Conservation (phyloP, 2,888 invertebrate species). For the Limenitis camilla region DNA sequence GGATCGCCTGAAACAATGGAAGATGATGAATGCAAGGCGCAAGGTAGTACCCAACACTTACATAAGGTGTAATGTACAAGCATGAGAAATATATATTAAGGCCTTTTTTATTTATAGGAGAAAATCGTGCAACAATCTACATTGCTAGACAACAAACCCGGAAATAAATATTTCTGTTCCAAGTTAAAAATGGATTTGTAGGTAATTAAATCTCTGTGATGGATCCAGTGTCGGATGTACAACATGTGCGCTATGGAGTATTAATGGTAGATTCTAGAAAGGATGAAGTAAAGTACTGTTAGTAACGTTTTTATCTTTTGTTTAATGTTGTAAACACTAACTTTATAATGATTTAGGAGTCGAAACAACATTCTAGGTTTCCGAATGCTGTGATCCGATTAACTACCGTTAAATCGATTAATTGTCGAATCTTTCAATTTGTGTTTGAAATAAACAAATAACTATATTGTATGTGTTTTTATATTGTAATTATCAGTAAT, state of each 20-base stretch:
- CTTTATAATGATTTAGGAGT: constrained; percentile 63
- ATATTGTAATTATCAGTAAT: no score
- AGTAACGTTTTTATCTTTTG: constrained; percentile 67
- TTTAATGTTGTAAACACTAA: constrained; percentile 71
- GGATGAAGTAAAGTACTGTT: constrained; percentile 64
- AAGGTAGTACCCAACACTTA: constrained; percentile 41
- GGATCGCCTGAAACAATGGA: constrained; percentile 59
- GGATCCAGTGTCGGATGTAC: constrained; percentile 61
- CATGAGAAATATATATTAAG: constrained; percentile 49
- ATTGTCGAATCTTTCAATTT: constrained; percentile 69
- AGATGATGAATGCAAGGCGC: constrained; percentile 67
- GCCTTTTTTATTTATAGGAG: constrained; percentile 54
- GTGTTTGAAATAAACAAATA: constrained; percentile 72
- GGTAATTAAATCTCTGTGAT: constrained; percentile 69
- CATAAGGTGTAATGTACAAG: constrained; percentile 58
- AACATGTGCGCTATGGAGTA: constrained; percentile 58
- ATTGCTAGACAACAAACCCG: constrained; percentile 49
- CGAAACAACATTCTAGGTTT: constrained; percentile 46
- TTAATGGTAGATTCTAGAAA: constrained; percentile 65
- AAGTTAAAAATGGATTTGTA: constrained; percentile 56
- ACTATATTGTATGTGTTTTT: constrained; percentile 37
- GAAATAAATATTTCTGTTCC: constrained; percentile 60
- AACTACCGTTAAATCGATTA: constrained; percentile 40
- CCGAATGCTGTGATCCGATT: constrained; percentile 61
- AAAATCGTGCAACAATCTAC: constrained; percentile 62